phyloP scores from a whole-genome alignment of 2,113 vertebrate species.

The Phodopus roborovskii region DNA sequence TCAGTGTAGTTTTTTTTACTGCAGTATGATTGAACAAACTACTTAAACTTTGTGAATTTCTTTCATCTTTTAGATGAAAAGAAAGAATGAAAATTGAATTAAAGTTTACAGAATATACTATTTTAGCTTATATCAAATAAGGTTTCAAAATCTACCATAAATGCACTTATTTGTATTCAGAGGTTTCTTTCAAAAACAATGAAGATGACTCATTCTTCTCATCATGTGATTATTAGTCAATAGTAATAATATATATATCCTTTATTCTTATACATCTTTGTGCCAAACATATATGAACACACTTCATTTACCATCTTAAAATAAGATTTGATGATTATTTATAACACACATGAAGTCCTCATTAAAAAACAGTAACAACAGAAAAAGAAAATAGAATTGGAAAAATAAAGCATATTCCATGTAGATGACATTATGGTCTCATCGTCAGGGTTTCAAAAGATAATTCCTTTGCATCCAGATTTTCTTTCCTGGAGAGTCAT shows the following conservation, averaged over 20 bases:
- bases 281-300: neutral
- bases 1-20: neutral
- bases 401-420: neutral
- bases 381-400: neutral
- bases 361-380: neutral
- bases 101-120: neutral
- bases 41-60: neutral
- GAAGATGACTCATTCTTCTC: neutral
- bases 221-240: neutral
- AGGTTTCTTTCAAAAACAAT: neutral
- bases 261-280: neutral
- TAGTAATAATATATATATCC: neutral
- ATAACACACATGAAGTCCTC: neutral
- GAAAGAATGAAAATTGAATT: neutral
- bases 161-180: neutral
- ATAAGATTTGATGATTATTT: slow-evolving; percentile 21
- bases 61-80: neutral
- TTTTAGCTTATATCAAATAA: neutral
- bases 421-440: neutral
- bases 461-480: neutral
- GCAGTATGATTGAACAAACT: neutral
- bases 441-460: slow-evolving; percentile 11
- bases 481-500: neutral
- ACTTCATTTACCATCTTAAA: neutral
- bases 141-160: neutral